Evolutionary conservation across 2,888 invertebrate genomes (phyloP).

Genomic region (Hypena proboscidalis): DNA sequence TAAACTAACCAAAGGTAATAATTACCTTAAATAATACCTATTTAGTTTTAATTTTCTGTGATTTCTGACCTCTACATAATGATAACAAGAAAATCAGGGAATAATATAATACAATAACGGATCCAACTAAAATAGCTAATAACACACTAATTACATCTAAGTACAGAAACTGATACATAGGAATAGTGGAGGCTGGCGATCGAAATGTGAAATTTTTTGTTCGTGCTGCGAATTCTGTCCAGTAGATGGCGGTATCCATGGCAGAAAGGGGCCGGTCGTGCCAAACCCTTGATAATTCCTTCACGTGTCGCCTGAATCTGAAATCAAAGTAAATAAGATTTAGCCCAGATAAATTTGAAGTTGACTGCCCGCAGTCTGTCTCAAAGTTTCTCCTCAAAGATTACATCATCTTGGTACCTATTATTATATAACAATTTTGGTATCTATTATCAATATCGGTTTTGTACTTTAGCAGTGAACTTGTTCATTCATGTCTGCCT

Average conservation of each 20-base stretch:
- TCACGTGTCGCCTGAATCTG: slow-evolving; percentile 70
- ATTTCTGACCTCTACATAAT: too few relatives aligned
- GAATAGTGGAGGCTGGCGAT: slow-evolving; percentile 76
- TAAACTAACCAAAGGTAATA: too few relatives aligned
- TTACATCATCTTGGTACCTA: too few relatives aligned
- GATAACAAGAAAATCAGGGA: neutral
- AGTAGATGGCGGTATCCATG: slow-evolving; percentile 86
- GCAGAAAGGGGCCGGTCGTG: slow-evolving; percentile 85
- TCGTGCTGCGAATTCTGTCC: slow-evolving; percentile 86
- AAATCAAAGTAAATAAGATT: slow-evolving; percentile 34
- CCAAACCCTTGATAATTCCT: slow-evolving; percentile 79
- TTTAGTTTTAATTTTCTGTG: neutral
- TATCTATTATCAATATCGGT: too few relatives aligned
- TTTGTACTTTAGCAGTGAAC: too few relatives aligned
- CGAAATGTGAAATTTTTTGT: slow-evolving; percentile 71
- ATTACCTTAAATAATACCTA: too few relatives aligned
- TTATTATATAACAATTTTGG: too few relatives aligned
- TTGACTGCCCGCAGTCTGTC: too few relatives aligned
- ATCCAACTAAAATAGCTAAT: slow-evolving; percentile 1
- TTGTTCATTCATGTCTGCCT: too few relatives aligned
- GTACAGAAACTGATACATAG: slow-evolving; percentile 76
- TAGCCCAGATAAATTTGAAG: too few relatives aligned
- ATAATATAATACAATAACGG: slow-evolving; percentile 9
- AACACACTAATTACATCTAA: slow-evolving; percentile 58
- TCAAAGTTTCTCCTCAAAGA: too few relatives aligned